A percentile compares a stretch with the other conserved stretches of the same genome.
phyloP scores from a whole-genome alignment of 92 coral and sea anemone species.

The Phenganax stokvisi region DNA sequence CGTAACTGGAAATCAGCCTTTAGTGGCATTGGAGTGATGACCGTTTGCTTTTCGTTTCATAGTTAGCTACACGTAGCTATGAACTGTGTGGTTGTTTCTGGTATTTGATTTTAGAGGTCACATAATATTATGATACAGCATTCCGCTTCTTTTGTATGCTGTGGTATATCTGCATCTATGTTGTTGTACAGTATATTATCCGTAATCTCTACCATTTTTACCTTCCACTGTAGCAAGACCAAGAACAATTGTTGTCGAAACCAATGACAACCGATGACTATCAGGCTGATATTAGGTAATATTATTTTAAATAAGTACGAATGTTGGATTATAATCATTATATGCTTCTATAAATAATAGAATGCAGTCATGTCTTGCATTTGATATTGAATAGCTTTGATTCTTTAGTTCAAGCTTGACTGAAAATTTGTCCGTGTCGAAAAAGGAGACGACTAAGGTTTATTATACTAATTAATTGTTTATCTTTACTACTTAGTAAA shows the following conservation, averaged over 20 bases:
- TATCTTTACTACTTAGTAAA: background rate
- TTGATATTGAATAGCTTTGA: background rate
- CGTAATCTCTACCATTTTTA: background rate
- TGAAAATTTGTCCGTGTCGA: conserved; percentile 1
- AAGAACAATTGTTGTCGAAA: conserved; percentile 69
- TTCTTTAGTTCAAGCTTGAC: conserved; percentile 26
- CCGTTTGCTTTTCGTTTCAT: too few species aligned
- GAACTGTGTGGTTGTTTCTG: too few species aligned
- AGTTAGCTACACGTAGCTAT: too few species aligned
- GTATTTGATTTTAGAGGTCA: too few species aligned
- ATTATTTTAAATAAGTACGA: background rate
- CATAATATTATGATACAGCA: too few species aligned
- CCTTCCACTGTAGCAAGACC: conserved; percentile 58
- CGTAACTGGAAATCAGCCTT: too few species aligned
- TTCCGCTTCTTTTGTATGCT: background rate
- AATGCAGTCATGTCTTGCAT: background rate
- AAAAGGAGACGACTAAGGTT: conserved; percentile 24
- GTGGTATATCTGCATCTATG: background rate
- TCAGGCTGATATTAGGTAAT: conserved; percentile 32
- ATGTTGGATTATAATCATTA: background rate
- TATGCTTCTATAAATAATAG: background rate
- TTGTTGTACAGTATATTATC: background rate
- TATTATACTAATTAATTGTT: background rate
- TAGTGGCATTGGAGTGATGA: too few species aligned
- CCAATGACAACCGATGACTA: conserved; percentile 35